Base-by-base conservation (phyloP, 2,113 vertebrate genomes). In the Silurus asotus region DNA sequence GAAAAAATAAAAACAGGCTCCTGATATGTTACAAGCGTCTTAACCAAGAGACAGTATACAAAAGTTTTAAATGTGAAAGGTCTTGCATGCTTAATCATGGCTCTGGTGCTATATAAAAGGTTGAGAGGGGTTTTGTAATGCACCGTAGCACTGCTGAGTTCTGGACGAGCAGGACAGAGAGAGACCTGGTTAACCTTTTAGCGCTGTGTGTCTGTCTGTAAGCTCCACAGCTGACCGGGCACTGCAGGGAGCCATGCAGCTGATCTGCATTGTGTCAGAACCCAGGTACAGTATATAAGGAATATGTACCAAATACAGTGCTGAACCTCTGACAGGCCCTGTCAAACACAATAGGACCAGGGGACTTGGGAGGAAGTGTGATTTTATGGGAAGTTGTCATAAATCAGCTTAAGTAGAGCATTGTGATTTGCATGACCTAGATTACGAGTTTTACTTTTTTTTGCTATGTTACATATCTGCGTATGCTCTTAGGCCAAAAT, bases 201-300 rank as follows among this genome's bases (percentile, higher is more conserved):
- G 45, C 85, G 65, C 65, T 81, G 65, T 80, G 37, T 82, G 81
- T 83, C 84, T 86, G 78, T 89, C 67, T 76, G 62, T 80, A 49
- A 82, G 84, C 86, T 61, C 55, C 67, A 59, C 84, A 86, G 86
- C 82, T 86, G 84, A 90, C 62, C 81, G 86, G 84, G 69, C 84
- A 45, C 89, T 80, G 81, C 75, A 65, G 83, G 87, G 83, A 75
- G 61, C 13, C 64, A 65, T 72, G 53, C 53, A n/a, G 20, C 58
- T 81, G 59, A 86, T 89, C 87, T 86, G 89, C 85, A 88, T 86
- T 82, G 51, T 82, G 84, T 78, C 84, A 88, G 25, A 81, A 59
- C 86, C 55, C 77, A 84, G 80, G 56, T 55, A 58, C 59, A 67
- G 74, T 74, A 79, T 72, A 74, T 80, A 25, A 79, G 25, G 51